Evolutionary conservation across 2,888 invertebrate genomes (phyloP), one percentile per base, ranked within the genome.

Genomic region (Liposcelis brunnea): DNA sequence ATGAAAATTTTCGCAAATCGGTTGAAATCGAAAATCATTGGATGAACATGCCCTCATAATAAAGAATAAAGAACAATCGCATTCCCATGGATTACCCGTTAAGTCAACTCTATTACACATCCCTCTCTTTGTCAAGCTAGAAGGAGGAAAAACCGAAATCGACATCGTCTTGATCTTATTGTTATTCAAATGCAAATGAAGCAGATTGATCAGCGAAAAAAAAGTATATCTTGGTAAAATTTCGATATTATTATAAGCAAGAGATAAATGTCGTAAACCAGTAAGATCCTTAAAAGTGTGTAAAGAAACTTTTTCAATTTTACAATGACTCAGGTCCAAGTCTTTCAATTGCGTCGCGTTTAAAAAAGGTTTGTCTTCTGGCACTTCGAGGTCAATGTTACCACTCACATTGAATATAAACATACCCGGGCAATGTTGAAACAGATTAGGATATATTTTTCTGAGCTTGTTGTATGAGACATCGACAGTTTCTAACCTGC

Each of bases 351-450:
- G 12, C 4, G 16, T 3, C 5, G 40, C 16, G 21, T 18, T 40
- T 19, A 40, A 40, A n/a, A 40, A 40, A 4, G 40, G 40, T 19
- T 18, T 18, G 4, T 19, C 16, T 19, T 40, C 19, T 18, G 40
- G 40, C 5, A 40, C 16, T 5, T 8, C 40, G 5, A 40, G 7
- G 4, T 11, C 40, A 7, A 18, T 14, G 40, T 40, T 40, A 18
- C 19, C 21, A 18, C 40, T 40, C 4, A 40, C 19, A 18, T 40
- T 40, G 40, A 40, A 40, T 6, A 15, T 7, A 40, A 15, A 16
- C 15, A 40, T 19, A 19, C 10, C 7, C 5, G 14, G 14, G 12
- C 12, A 14, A 19, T 40, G 6, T 19, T 14, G 12, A 19, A 40
- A 19, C 40, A 40, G 11, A 19, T 40, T 11, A 6, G 19, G 18